Base-by-base conservation (phyloP, 2,888 invertebrate species). In the Tetheella fluctuosa region DNA sequence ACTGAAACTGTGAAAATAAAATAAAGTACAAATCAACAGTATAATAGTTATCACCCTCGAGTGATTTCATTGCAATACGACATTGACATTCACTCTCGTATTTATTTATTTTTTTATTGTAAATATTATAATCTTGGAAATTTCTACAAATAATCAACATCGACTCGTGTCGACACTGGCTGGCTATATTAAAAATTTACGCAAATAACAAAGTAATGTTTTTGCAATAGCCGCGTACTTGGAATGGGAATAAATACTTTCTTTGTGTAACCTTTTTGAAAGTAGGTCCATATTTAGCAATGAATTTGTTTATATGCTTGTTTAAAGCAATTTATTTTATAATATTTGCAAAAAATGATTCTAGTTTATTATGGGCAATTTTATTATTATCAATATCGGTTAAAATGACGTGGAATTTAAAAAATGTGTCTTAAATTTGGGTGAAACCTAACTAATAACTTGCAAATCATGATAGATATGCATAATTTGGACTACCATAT, bases 21-120 rank as follows among this genome's bases (percentile, higher is more conserved):
- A 54, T 17, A 17, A 57, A 64, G 59, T n/a, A 54, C 54, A 64
- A 65, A 58, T 64, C 60, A 67, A 71, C 58, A 59, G 60, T 63
- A 70, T 63, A 66, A 63, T 63, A 55, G 61, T 64, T 65, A 65
- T 80, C 73, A 77, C 77, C 65, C 69, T 79, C 68, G 65, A 81
- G 52, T 76, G 75, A 61, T 74, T 82, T 77, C 65, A 63, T 61
- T 70, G 76, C 70, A 77, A 80, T 64, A 23, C 71, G 88, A 86
- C 89, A 89, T 90, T 91, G 91, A 88, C 89, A 89, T 90, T 90
- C 86, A 76, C 74, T 73, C 34, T 23, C 65, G 68, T 64, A n/a
- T n/a, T n/a, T n/a, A n/a, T n/a, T n/a, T n/a, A n/a, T n/a, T 57
- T 57, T 57, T 59, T 59, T 62, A 57, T 28, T 48, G n/a, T n/a